These are phyloP conservation scores for Euthynnus affinis DNA, from an alignment of 2,797 vertebrate genomes.

Conservation along the genomic window DNA sequence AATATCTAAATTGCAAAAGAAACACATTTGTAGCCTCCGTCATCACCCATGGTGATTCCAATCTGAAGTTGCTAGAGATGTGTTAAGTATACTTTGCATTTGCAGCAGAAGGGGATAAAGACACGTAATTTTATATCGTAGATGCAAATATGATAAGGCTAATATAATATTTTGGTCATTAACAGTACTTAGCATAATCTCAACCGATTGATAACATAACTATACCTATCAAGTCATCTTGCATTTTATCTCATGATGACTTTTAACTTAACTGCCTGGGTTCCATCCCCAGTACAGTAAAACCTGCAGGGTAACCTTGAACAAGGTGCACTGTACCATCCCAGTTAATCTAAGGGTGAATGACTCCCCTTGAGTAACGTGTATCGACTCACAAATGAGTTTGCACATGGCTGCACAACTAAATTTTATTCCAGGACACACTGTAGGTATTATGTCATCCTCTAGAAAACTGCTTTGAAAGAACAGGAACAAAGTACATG, in stretches of 20 bases:
- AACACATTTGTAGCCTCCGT: slow-evolving; percentile 25
- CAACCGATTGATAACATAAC: slow-evolving; percentile 12
- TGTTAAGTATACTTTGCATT: slow-evolving; percentile 25
- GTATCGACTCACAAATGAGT: background rate
- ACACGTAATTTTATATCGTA: background rate
- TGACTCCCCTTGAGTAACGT: background rate
- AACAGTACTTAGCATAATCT: background rate
- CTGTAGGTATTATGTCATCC: background rate
- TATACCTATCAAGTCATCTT: background rate
- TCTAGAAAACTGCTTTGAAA: background rate
- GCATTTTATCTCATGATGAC: background rate
- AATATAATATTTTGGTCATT: slow-evolving; percentile 6
- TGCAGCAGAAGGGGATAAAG: slow-evolving; percentile 18
- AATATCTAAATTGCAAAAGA: slow-evolving; percentile 23
- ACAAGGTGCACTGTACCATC: background rate
- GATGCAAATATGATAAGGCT: background rate
- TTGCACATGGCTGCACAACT: background rate
- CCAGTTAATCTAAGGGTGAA: background rate
- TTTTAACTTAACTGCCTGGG: background rate
- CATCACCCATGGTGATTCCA: background rate
- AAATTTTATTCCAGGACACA: background rate
- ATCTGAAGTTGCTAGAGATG: slow-evolving; percentile 6
- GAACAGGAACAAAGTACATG: background rate
- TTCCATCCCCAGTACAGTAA: background rate
- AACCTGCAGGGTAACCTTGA: background rate